A percentile compares a stretch with the other conserved stretches of the same genome.
Evolutionary conservation across 2,797 vertebrate genomes (phyloP).

Genomic region (Aulostomus chinensis): DNA sequence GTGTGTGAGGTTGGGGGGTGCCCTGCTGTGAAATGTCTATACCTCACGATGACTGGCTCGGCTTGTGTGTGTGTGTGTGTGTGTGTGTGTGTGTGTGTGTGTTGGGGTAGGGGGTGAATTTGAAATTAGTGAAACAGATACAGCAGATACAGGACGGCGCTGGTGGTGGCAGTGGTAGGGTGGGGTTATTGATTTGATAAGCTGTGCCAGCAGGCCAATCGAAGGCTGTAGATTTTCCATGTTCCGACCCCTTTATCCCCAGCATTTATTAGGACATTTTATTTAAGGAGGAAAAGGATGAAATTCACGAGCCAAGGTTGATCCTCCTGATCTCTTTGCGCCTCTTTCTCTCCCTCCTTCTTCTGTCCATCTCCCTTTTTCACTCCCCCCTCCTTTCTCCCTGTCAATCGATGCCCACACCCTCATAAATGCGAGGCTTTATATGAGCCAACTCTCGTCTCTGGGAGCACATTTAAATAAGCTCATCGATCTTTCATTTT

Average conservation of each 20-base stretch:
- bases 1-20: neutral
- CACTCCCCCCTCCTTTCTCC: constrained; percentile 11
- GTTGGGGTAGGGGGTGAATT: constrained; percentile 12
- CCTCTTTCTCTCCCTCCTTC: neutral
- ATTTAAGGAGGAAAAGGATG: constrained; percentile 69
- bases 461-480: constrained; percentile 79
- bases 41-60: constrained; percentile 9
- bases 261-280: constrained; percentile 66
- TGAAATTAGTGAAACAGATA: constrained; percentile 47
- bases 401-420: constrained; percentile 71
- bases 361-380: neutral
- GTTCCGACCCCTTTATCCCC: constrained; percentile 44
- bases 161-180: constrained; percentile 3
- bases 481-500: constrained; percentile 81
- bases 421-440: constrained; percentile 75
- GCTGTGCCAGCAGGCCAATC: constrained; percentile 60
- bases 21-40: constrained; percentile 10
- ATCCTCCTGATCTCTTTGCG: constrained; percentile 53
- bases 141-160: constrained; percentile 27
- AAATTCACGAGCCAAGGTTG: constrained; percentile 71
- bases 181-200: constrained; percentile 63
- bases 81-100: neutral
- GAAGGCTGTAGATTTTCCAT: constrained; percentile 62
- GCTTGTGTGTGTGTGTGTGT: constrained; percentile 6
- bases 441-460: constrained; percentile 73